Conservation (phyloP, 2,888 invertebrate species). For the Glomeris marginata region DNA sequence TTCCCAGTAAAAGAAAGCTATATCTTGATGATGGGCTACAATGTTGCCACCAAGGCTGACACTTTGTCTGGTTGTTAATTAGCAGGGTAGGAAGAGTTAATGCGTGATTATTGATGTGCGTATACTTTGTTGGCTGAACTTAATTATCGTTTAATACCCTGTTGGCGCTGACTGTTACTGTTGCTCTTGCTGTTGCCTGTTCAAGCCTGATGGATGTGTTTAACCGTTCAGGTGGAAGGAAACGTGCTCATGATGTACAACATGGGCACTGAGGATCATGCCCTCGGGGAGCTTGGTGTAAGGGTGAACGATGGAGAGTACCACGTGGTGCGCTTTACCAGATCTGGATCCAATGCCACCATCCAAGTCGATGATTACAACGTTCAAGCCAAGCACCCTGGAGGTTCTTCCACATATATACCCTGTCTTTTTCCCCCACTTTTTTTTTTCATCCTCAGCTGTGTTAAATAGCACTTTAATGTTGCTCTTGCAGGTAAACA, state of each 20-base stretch:
- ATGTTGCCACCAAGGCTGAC: background rate
- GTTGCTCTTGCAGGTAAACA: constrained; percentile 49
- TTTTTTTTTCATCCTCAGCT: background rate
- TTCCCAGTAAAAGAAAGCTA: background rate
- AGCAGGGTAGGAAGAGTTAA: background rate
- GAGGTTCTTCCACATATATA: constrained; percentile 40
- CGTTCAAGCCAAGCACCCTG: constrained; percentile 65
- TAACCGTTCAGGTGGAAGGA: constrained; percentile 57
- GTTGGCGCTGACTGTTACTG: no score
- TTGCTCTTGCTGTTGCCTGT: no score
- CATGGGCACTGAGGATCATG: constrained; percentile 79
- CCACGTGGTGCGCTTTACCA: constrained; percentile 78
- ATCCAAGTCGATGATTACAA: constrained; percentile 84
- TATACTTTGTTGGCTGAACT: no score
- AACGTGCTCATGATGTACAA: constrained; percentile 88
- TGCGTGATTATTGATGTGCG: background rate
- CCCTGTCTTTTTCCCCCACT: background rate
- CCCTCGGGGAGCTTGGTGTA: constrained; percentile 66
- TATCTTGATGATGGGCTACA: background rate
- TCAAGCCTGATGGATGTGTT: no score
- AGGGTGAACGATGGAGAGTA: constrained; percentile 87
- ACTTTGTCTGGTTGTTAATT: background rate
- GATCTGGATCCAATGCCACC: constrained; percentile 77
- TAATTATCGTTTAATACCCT: no score
- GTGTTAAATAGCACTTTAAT: constrained; percentile 1